Conservation (phyloP, 1,140 invertebrate genomes). For the Aphidius ervi region DNA sequence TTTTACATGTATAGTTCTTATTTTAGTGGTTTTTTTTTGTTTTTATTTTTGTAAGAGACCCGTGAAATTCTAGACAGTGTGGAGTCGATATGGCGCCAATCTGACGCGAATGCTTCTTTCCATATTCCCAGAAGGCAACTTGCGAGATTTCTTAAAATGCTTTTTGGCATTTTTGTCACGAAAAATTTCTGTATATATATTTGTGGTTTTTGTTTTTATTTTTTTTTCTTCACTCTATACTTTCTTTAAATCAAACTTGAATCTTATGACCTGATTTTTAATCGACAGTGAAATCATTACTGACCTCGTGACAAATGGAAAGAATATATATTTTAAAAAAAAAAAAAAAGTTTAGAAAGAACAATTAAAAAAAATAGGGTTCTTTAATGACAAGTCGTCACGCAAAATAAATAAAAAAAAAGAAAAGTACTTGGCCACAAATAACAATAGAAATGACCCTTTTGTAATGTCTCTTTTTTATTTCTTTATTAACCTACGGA, state of each 20-base stretch:
- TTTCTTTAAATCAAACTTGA: too few species aligned
- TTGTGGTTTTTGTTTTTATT: too few species aligned
- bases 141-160: neutral
- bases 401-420: conserved; percentile 7
- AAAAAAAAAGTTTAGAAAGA: too few species aligned
- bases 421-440: neutral
- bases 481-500: neutral
- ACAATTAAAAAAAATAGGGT: neutral
- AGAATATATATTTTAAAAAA: too few species aligned
- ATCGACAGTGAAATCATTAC: conserved; percentile 14
- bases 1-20: too few species aligned
- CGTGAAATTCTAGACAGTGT: conserved; percentile 8
- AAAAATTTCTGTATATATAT: neutral
- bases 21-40: too few species aligned
- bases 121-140: too few species aligned
- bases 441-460: neutral
- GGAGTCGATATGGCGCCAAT: conserved; percentile 22
- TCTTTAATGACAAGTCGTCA: conserved; percentile 16
- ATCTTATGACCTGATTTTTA: conserved; percentile 13
- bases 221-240: too few species aligned
- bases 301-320: conserved; percentile 11
- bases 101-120: neutral
- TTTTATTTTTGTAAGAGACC: too few species aligned
- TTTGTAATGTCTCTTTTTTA: too few species aligned
- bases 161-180: neutral